Evolutionary conservation across 1,140 invertebrate genomes (phyloP).

Genomic region (Subanguina moxae): DNA sequence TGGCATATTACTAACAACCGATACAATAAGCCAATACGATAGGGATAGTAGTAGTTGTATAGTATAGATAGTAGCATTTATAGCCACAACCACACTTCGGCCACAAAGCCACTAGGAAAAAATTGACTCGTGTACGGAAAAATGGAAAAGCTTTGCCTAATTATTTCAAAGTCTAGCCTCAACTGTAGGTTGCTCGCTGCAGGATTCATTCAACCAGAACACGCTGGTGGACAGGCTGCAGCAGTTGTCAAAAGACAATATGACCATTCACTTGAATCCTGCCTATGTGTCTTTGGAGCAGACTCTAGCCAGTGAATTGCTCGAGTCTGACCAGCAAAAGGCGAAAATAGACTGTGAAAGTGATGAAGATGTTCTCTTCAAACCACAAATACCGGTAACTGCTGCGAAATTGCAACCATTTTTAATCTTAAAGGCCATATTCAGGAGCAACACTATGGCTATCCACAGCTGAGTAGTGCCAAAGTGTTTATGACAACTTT

Average conservation of each 20-base stretch:
- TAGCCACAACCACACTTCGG: no score
- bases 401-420: background rate
- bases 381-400: conserved; percentile 17
- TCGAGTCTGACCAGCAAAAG: background rate
- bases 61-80: no score
- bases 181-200: background rate
- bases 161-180: background rate
- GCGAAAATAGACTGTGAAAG: background rate
- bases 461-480: background rate
- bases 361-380: conserved; percentile 28
- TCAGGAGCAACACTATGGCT: background rate
- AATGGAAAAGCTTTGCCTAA: no score
- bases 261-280: background rate
- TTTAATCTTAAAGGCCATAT: conserved; percentile 1
- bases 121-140: no score
- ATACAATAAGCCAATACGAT: no score
- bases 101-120: no score
- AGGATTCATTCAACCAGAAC: background rate
- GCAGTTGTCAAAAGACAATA: background rate
- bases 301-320: background rate
- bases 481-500: conserved; percentile 14
- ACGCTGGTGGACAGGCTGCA: background rate
- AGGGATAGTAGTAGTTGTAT: no score
- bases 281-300: background rate
- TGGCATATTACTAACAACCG: no score